A percentile compares a stretch with the other conserved stretches of the same genome.
Evolutionary conservation across 2,888 invertebrate species (phyloP).

Genomic region (Pachycephus smyrnensis): DNA sequence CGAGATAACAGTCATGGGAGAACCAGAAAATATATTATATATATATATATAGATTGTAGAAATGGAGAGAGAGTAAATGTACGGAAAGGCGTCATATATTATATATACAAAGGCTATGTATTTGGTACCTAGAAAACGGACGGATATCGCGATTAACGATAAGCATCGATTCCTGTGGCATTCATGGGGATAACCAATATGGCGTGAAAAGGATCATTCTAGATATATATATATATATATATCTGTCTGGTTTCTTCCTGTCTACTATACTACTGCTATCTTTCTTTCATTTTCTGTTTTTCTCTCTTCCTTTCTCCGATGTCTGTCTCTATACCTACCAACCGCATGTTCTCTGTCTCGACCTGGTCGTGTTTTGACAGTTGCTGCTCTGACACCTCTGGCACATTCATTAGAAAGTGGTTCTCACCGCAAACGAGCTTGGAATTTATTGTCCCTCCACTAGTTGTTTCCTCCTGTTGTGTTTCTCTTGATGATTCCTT

Average conservation of each 20-base stretch:
- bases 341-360: conserved; percentile 30
- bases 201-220: conserved; percentile 50
- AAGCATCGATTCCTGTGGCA: conserved; percentile 49
- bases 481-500: background rate
- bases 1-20: background rate
- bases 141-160: conserved; percentile 55
- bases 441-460: background rate
- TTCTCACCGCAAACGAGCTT: conserved; percentile 49
- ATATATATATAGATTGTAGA: background rate
- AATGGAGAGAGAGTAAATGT: background rate
- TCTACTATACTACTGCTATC: conserved; percentile 24
- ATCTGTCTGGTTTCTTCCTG: conserved; percentile 7
- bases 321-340: conserved; percentile 9
- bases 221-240: conserved; percentile 19
- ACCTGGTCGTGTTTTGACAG: conserved; percentile 65
- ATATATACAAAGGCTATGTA: too few relatives aligned
- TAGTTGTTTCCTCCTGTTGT: background rate
- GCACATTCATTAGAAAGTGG: conserved; percentile 65
- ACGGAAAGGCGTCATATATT: background rate
- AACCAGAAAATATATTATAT: background rate
- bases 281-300: conserved; percentile 37
- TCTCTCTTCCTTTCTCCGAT: conserved; percentile 14
- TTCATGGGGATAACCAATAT: conserved; percentile 48
- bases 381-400: conserved; percentile 67
- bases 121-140: conserved; percentile 16